phyloP scores from a whole-genome alignment of 1,140 invertebrate species.

The Bombus breviceps region DNA sequence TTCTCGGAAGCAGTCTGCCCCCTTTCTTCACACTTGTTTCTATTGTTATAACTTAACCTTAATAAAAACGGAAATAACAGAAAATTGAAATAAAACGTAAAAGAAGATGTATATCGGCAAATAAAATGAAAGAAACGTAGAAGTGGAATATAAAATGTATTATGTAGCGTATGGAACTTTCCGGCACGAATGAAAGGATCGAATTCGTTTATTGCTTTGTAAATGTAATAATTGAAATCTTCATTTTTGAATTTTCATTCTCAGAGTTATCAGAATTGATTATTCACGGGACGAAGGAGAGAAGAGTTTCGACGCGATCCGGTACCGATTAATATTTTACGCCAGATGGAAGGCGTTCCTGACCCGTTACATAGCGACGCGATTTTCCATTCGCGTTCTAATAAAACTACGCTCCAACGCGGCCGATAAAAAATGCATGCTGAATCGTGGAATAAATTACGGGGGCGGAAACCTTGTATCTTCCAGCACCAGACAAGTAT shows the following conservation, averaged over 20 bases:
- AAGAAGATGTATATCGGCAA: no score
- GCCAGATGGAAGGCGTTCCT: not conserved
- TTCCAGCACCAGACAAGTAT: not conserved
- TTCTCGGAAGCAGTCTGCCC: no score
- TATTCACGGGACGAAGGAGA: not conserved
- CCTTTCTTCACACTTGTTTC: no score
- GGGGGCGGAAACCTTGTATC: not conserved
- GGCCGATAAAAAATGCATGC: conserved; percentile 18
- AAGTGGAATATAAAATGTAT: no score
- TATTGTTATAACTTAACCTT: no score
- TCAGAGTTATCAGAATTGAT: not conserved
- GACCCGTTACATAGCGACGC: conserved; percentile 23
- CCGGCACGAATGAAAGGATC: not conserved
- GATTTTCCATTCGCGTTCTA: conserved; percentile 16
- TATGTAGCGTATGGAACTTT: no score
- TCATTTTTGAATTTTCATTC: not conserved
- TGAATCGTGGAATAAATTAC: conserved; percentile 1
- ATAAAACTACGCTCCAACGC: not conserved
- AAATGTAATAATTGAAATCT: not conserved
- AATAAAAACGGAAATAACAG: no score
- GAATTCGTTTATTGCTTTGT: not conserved
- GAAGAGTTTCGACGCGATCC: not conserved
- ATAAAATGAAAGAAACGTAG: no score
- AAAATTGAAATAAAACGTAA: no score
- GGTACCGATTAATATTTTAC: conserved; percentile 1